A percentile compares a stretch with the other conserved stretches of the same genome.
phyloP scores from a whole-genome alignment of 2,113 vertebrate genomes.

The Ovis aries region DNA sequence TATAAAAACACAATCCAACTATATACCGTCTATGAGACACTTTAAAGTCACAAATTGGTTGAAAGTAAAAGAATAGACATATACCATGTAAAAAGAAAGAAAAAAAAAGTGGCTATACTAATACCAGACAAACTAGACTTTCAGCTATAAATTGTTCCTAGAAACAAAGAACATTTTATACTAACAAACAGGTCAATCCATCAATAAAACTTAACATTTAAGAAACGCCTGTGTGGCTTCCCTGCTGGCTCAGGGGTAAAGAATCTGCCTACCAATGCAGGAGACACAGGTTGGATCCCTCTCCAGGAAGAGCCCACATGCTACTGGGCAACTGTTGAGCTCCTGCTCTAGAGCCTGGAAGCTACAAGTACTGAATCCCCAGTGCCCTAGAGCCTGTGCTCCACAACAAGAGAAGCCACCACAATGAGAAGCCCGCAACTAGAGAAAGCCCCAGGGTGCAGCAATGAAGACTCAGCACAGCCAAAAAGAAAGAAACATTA shows the following conservation, averaged over 20 bases:
- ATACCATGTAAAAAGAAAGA: neutral
- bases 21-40: neutral
- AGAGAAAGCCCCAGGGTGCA: neutral
- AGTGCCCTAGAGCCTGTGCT: neutral
- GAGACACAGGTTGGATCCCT: neutral
- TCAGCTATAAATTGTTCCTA: neutral
- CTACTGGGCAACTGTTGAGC: neutral
- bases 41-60: neutral
- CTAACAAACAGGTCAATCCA: neutral
- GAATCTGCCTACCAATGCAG: neutral
- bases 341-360: neutral
- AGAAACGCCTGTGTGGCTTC: neutral
- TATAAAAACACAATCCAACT: neutral
- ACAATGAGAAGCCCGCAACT: neutral
- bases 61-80: neutral
- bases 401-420: neutral
- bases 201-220: neutral
- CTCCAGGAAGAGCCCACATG: neutral
- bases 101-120: neutral
- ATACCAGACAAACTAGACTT: neutral
- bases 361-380: neutral
- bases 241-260: neutral
- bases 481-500: neutral
- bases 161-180: neutral
- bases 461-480: neutral